Evolutionary conservation across 1,140 invertebrate genomes (phyloP).

Genomic region (Periplaneta americana): DNA sequence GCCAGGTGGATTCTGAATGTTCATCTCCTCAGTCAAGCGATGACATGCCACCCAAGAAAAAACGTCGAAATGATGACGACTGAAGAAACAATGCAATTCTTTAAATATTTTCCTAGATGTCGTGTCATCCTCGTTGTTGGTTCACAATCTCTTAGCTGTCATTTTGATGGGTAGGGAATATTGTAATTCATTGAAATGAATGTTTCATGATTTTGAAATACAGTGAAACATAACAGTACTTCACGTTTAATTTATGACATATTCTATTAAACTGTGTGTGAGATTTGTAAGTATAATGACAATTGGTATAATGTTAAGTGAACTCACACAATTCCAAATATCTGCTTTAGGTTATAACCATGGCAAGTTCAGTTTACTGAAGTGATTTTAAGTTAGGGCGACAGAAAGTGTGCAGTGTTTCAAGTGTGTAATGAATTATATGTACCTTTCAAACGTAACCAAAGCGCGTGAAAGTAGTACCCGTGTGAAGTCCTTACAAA

Average conservation of each 20-base stretch:
- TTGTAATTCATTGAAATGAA: not conserved
- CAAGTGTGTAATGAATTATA: not conserved
- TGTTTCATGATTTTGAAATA: not conserved
- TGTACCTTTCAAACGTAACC: not conserved
- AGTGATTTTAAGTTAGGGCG: not conserved
- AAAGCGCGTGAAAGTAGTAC: not conserved
- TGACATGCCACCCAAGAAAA: conserved; percentile 16
- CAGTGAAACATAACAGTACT: not conserved
- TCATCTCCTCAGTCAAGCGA: conserved; percentile 9
- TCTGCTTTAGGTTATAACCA: not conserved
- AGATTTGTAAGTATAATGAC: not conserved
- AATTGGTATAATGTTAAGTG: not conserved
- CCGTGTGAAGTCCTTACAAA: not conserved
- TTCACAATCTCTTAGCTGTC: not conserved
- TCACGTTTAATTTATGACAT: not conserved
- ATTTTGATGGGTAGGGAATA: not conserved
- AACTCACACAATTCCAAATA: not conserved
- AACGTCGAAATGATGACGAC: conserved; percentile 9
- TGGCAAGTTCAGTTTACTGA: not conserved
- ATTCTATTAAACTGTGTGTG: not conserved
- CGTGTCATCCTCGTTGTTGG: not conserved
- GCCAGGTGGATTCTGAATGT: conserved; percentile 20
- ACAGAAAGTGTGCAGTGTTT: not conserved
- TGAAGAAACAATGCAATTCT: not conserved
- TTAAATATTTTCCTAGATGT: not conserved